phyloP scores from a whole-genome alignment of 1,140 invertebrate species.

The Globodera rostochiensis region DNA sequence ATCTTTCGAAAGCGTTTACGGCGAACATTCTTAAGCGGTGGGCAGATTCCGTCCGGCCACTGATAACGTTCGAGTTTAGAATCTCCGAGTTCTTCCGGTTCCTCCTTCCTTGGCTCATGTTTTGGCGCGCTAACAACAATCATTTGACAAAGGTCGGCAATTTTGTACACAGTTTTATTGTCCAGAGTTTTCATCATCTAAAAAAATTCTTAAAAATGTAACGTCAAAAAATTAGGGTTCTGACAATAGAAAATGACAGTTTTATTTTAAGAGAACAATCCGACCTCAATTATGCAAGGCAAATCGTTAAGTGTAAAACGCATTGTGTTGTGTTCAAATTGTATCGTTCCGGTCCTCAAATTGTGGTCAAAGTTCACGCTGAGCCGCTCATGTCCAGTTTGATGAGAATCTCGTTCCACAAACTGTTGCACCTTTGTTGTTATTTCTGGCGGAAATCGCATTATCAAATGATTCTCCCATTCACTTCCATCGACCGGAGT shows the following conservation, averaged over 20 bases:
- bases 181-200: conserved; percentile 63
- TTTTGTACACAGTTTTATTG: conserved; percentile 60
- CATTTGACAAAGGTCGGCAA: conserved; percentile 59
- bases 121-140: conserved; percentile 44
- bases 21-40: conserved; percentile 58
- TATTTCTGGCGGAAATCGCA: conserved; percentile 58
- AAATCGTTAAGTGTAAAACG: conserved; percentile 57
- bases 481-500: conserved; percentile 34
- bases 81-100: conserved; percentile 15
- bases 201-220: conserved; percentile 9
- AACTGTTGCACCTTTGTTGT: conserved; percentile 35
- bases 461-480: conserved; percentile 60
- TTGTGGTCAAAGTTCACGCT: conserved; percentile 48
- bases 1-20: conserved; percentile 60
- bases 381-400: conserved; percentile 23
- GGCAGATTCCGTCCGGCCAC: conserved; percentile 59
- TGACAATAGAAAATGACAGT: conserved; percentile 9
- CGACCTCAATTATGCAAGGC: conserved; percentile 59
- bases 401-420: conserved; percentile 21
- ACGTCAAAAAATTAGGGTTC: neutral
- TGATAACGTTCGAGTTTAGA: conserved; percentile 43
- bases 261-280: neutral
- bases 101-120: conserved; percentile 30
- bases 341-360: conserved; percentile 48
- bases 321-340: conserved; percentile 48